Evolutionary conservation across 2,113 vertebrate species (phyloP).

Genomic region (Gymnogyps californianus): DNA sequence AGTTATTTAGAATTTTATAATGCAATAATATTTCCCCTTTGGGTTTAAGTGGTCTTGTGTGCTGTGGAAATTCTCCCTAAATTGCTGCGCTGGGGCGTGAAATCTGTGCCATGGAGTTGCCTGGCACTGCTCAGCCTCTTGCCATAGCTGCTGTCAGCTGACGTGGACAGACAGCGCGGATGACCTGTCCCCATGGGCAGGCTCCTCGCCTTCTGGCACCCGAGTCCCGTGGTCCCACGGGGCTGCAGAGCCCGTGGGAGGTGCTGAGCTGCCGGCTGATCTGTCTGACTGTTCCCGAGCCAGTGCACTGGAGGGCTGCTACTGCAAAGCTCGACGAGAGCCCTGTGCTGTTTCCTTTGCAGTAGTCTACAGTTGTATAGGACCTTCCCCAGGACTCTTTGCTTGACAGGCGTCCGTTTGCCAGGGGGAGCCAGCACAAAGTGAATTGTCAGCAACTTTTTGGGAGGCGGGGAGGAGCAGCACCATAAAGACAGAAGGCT

Average conservation of each 20-base stretch:
- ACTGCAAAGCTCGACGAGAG: accelerated
- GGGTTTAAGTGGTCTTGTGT: accelerated
- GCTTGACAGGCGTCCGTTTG: neutral
- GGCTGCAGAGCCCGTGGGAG: neutral
- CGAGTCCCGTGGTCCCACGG: accelerated
- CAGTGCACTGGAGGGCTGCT: neutral
- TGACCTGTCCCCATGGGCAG: accelerated
- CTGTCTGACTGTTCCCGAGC: neutral
- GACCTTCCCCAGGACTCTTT: neutral
- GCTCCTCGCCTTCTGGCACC: neutral
- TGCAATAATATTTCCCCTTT: neutral
- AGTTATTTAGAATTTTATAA: neutral
- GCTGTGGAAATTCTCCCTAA: neutral
- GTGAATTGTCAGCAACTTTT: neutral
- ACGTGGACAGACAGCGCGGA: accelerated
- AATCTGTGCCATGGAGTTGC: neutral
- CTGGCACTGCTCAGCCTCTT: neutral
- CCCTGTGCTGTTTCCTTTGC: neutral
- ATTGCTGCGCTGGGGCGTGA: neutral
- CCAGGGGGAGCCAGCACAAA: neutral
- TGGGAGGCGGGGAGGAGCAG: neutral
- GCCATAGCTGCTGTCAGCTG: neutral
- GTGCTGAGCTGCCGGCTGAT: neutral
- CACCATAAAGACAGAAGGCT: accelerated
- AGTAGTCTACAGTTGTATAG: accelerated